Conservation (phyloP, 2,888 invertebrate genomes). For the Hirtodrosophila alboralis region DNA sequence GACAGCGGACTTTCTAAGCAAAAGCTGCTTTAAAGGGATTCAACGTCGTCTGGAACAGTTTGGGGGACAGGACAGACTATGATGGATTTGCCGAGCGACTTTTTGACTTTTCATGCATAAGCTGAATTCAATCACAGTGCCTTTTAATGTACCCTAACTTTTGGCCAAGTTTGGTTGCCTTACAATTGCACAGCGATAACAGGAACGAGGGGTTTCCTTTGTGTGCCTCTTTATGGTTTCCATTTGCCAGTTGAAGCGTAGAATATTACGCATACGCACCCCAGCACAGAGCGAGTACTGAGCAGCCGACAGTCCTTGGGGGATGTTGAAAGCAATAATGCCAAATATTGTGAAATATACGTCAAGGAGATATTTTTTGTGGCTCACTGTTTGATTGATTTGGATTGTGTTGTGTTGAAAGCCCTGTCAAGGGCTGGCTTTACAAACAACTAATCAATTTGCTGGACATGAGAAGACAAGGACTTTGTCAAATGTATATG, state of each 20-base stretch:
- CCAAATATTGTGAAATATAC: slow-evolving; percentile 50
- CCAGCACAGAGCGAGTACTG: slow-evolving; percentile 8
- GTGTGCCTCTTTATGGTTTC: slow-evolving; percentile 59
- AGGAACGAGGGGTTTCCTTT: slow-evolving; percentile 8
- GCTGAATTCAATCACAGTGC: slow-evolving; percentile 68
- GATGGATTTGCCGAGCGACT: slow-evolving; percentile 64
- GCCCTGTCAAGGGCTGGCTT: slow-evolving; percentile 34
- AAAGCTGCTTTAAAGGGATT: slow-evolving; percentile 47
- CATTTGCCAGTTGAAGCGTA: slow-evolving; percentile 48
- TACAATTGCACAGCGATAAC: slow-evolving; percentile 23
- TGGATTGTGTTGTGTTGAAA: slow-evolving; percentile 9
- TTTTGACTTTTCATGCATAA: slow-evolving; percentile 66
- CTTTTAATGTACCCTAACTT: slow-evolving; percentile 55
- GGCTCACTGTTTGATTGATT: slow-evolving; percentile 59
- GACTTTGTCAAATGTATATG: slow-evolving; percentile 8
- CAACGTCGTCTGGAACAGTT: background rate
- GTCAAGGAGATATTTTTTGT: background rate
- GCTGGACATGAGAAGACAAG: slow-evolving; percentile 5
- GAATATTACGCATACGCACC: slow-evolving; percentile 70
- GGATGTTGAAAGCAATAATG: slow-evolving; percentile 21
- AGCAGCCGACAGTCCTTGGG: slow-evolving; percentile 5
- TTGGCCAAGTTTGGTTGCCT: slow-evolving; percentile 21
- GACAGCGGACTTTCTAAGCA: slow-evolving; percentile 63
- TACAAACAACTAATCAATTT: slow-evolving; percentile 54
- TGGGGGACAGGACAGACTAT: slow-evolving; percentile 14